Evolutionary conservation across 2,888 invertebrate genomes (phyloP).

Genomic region (Lucinisca nassula): DNA sequence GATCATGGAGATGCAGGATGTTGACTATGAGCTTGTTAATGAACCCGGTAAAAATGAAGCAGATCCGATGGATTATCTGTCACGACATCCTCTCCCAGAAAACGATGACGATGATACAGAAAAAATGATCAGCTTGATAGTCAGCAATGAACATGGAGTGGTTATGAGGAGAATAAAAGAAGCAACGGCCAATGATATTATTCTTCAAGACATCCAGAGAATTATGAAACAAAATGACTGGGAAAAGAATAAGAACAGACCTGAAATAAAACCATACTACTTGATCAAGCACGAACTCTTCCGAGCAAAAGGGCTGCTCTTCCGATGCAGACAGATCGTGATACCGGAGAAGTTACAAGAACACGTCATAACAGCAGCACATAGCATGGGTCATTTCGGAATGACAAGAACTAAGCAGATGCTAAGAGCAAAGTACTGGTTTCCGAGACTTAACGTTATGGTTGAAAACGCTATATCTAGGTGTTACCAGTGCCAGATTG

Average conservation of each 20-base stretch:
- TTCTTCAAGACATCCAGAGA: background rate
- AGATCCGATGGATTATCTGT: background rate
- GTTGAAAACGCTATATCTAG: too few species aligned
- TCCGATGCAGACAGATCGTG: too few species aligned
- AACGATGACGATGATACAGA: too few species aligned
- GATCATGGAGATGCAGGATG: background rate
- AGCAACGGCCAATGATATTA: background rate
- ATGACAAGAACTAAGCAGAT: too few species aligned
- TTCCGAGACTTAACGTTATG: background rate
- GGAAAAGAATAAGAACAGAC: background rate
- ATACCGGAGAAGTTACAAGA: background rate
- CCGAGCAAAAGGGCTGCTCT: background rate
- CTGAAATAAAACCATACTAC: background rate
- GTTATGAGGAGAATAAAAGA: background rate
- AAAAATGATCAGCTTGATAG: background rate
- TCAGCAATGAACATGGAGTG: background rate
- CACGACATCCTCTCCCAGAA: background rate
- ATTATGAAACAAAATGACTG: background rate
- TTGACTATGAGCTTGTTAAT: too few species aligned
- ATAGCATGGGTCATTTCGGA: too few species aligned
- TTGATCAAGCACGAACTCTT: background rate
- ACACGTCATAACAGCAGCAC: background rate
- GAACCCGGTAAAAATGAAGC: background rate
- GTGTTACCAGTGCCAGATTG: too few species aligned
- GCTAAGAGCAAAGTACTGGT: too few species aligned